Percentiles rank a stretch among this genome's conserved stretches.
phyloP scores from a whole-genome alignment of 2,888 invertebrate species.

The Galeopsomyia nigrocyanea region DNA sequence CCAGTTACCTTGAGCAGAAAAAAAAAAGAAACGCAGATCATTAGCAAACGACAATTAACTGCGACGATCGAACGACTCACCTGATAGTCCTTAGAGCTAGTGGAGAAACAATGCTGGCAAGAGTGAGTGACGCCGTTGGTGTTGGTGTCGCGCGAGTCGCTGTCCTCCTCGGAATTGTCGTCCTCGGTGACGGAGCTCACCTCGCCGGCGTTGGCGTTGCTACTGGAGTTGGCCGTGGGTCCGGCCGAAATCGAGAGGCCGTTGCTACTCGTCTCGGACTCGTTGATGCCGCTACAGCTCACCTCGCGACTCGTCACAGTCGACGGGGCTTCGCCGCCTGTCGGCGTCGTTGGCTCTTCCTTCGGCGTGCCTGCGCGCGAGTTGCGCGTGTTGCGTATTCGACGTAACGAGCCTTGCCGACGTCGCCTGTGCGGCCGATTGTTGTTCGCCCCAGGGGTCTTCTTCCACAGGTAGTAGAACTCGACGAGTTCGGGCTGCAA shows the following conservation, averaged over 20 bases:
- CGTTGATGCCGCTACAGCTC: conserved; percentile 73
- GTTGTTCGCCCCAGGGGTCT: conserved; percentile 97
- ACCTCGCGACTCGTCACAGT: too few species aligned
- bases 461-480: conserved; percentile 99
- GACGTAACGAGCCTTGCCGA: conserved; percentile 86
- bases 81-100: conserved; percentile 70
- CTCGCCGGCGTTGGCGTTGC: conserved; percentile 70
- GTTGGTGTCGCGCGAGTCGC: conserved; percentile 88
- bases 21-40: conserved; percentile 64
- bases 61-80: conserved; percentile 30
- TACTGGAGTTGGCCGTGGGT: conserved; percentile 49
- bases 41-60: neutral
- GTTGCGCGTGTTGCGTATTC: conserved; percentile 90
- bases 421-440: conserved; percentile 94
- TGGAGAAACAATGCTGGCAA: conserved; percentile 83
- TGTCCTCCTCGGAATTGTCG: conserved; percentile 95
- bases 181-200: conserved; percentile 85
- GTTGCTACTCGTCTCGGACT: conserved; percentile 59
- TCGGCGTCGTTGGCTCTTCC: conserved; percentile 78
- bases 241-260: conserved; percentile 65
- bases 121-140: conserved; percentile 67
- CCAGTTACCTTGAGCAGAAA: conserved; percentile 83
- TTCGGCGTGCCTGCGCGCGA: conserved; percentile 85
- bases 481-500: conserved; percentile 92
- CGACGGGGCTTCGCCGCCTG: conserved; percentile 54